Evolutionary conservation across 2,888 invertebrate genomes (phyloP).

Genomic region (Pemphredon lugubris): DNA sequence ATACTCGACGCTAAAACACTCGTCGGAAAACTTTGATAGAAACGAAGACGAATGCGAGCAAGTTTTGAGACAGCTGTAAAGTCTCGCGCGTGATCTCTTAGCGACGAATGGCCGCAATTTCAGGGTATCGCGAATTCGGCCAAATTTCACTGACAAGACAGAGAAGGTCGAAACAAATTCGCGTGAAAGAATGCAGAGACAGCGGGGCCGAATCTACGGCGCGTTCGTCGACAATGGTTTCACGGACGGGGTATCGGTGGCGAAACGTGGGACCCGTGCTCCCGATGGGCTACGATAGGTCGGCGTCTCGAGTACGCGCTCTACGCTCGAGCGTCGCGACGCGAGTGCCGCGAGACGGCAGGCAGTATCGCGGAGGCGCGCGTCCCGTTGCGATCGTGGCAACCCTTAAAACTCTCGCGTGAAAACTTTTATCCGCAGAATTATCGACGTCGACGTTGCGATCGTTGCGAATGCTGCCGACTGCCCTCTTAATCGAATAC

Average conservation of each 20-base stretch:
- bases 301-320: slow-evolving; percentile 74
- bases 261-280: slow-evolving; percentile 30
- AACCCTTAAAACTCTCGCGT: slow-evolving; percentile 40
- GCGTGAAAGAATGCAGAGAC: neutral
- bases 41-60: no score
- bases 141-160: no score
- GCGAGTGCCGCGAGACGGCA: slow-evolving; percentile 59
- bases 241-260: slow-evolving; percentile 12
- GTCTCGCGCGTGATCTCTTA: no score
- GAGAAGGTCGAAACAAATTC: neutral
- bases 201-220: neutral
- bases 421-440: neutral
- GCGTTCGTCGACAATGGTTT: no score
- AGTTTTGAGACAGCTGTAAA: no score
- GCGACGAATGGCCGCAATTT: no score
- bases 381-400: slow-evolving; percentile 68
- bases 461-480: slow-evolving; percentile 1
- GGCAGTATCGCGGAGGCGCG: slow-evolving; percentile 73
- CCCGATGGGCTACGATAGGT: slow-evolving; percentile 64
- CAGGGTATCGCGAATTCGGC: no score
- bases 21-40: no score
- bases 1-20: no score
- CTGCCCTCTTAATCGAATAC: neutral
- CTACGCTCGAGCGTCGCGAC: slow-evolving; percentile 67
- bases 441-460: neutral